These are phyloP conservation scores for Callipepla squamata DNA, from an alignment of 2,113 vertebrate genomes.

Conservation along the genomic window DNA sequence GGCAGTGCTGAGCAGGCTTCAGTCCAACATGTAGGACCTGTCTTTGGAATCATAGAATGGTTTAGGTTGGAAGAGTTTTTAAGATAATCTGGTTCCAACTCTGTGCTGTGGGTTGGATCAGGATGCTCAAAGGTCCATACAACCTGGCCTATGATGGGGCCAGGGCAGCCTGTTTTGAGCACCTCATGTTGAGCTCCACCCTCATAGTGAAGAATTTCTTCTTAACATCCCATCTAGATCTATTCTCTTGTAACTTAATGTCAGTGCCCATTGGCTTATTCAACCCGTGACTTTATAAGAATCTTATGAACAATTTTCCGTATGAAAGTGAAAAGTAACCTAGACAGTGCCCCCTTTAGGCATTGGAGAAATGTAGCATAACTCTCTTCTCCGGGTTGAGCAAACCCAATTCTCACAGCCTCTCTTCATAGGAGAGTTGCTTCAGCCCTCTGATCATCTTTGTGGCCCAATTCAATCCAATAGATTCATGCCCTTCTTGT, in stretches of 20 bases:
- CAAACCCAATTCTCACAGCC: background rate
- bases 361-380: too few species aligned
- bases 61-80: background rate
- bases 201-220: background rate
- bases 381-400: background rate
- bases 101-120: background rate
- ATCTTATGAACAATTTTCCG: background rate
- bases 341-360: background rate
- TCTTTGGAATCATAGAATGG: background rate
- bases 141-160: background rate
- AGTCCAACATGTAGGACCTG: background rate
- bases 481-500: background rate
- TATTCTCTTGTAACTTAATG: background rate
- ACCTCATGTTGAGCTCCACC: background rate
- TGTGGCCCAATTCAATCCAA: background rate
- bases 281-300: background rate
- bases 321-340: background rate
- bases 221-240: background rate
- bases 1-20: background rate
- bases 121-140: background rate
- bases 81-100: background rate
- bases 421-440: background rate
- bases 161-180: background rate
- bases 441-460: background rate
- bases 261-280: too few species aligned